Base-by-base conservation (phyloP, 2,888 invertebrate species). In the Patella depressa region DNA sequence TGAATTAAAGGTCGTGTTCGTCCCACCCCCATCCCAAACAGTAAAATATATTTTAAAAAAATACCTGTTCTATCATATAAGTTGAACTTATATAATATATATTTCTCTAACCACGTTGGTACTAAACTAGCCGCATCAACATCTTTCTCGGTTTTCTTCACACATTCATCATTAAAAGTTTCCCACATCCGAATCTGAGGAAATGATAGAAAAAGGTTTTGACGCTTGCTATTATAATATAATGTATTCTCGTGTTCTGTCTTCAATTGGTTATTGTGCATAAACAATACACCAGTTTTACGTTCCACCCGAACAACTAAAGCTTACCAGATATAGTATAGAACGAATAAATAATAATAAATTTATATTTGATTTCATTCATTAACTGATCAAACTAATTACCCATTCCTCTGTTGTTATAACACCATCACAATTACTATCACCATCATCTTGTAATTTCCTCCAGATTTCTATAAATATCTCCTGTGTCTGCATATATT, bases 321-420 rank as follows among this genome's bases (percentile, higher is more conserved):
- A 45, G 45, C 45, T 45, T 9, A 45, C 45, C 1, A 45, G 45
- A 45, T 45, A 7, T 45, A 45, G 45, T 45, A 45, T 45, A 45
- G 45, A 45, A 45, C 45, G 45, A 9, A 45, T 9, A 1, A 45
- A 45, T 45, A 45, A 45, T 1, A 45, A 0, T 45, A 45, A 45
- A 45, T 45, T 4, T 34, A 34, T 34, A 5, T 34, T 34, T 34
- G 4, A 34, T 34, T 34, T 34, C 7, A 34, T 34, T 5, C 34
- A 34, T 5, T 34, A 34, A 34, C 5, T 34, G 34, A 34, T 34
- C 3, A 34, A 34, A 34, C 1, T 7, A 45, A 45, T 80, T 77
- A 91, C 90, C 90, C 90, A 90, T 85, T 91, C 90, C 0, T 88
- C 90, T 14, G 82, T 83, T 3, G 89, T 84, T n/a, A 91, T 87